Base-by-base conservation (phyloP, 2,797 vertebrate genomes). In the Florisuga fusca region DNA sequence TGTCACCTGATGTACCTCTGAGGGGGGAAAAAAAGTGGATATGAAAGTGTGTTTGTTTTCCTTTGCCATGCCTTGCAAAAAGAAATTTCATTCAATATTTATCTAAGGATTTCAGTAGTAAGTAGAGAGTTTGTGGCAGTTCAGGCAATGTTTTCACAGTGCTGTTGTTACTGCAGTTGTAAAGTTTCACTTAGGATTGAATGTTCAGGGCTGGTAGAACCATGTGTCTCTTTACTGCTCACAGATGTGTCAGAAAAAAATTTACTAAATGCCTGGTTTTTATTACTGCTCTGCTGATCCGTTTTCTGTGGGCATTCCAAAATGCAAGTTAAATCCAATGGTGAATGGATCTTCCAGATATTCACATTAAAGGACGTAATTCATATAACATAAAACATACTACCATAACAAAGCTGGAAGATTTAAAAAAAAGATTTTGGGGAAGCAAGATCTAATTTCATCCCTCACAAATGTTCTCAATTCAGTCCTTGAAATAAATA, bases 31-130 rank as follows among this genome's bases (percentile, higher is more conserved):
- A 96, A 90, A 96, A 96, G 84, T 81, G 93, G 91, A 96, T 94
- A 94, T 90, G 95, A 96, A 96, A 96, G 93, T 62, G 63, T 95
- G 92, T 96, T 97, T 97, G 96, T 97, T 97, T 97, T 93, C 88
- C 90, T 95, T 96, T 86, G 96, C 96, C 92, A 91, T 96, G 94
- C 95, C 78, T 89, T 87, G 94, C 93, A 96, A 94, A 88, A 91
- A 96, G 96, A 96, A 97, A 97, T 96, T 97, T 96, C 91, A 93
- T 89, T 96, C 94, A 85, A 79, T 97, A 97, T 97, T 97, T 97
- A 95, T 90, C 92, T 94, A 97, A 97, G 95, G 96, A 92, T 96
- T 96, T 96, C 95, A 95, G 96, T 86, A 96, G 92, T 96, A 95
- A 92, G 93, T 89, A 92, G 93, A 96, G 94, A 96, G 94, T 94